phyloP scores from a whole-genome alignment of 1,140 invertebrate genomes.

The Trinorchestia longiramus region DNA sequence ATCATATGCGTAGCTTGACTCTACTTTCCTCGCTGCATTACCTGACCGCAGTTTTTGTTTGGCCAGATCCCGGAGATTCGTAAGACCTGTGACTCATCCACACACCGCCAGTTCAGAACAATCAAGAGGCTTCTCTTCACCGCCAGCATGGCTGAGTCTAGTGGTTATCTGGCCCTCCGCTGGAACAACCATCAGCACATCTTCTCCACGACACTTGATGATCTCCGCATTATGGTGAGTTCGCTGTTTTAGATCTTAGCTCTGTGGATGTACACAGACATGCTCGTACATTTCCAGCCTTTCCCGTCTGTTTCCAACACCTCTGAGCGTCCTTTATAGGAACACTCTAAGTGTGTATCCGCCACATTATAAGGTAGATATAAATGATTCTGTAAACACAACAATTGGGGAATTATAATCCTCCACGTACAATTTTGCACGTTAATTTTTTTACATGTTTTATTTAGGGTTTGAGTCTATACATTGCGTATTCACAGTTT shows the following conservation, averaged over 20 bases:
- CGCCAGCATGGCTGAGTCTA: constrained; percentile 26
- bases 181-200: constrained; percentile 66
- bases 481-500: too few species aligned
- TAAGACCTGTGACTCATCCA: not conserved
- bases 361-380: too few species aligned
- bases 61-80: not conserved
- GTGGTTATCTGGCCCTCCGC: constrained; percentile 62
- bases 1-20: not conserved
- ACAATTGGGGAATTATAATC: not conserved
- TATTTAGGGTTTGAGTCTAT: too few species aligned
- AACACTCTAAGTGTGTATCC: too few species aligned
- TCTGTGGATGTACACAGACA: not conserved
- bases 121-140: not conserved
- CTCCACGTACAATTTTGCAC: not conserved
- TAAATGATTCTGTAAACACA: too few species aligned
- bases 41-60: not conserved
- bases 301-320: too few species aligned
- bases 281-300: not conserved
- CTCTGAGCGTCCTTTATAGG: too few species aligned
- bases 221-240: constrained; percentile 61
- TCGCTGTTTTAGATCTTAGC: not conserved
- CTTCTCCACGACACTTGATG: constrained; percentile 62
- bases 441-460: not conserved
- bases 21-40: not conserved
- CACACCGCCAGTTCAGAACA: not conserved